A percentile compares a stretch with the other conserved stretches of the same genome.
phyloP scores from a whole-genome alignment of 2,797 vertebrate species.

The Botia kubotai region DNA sequence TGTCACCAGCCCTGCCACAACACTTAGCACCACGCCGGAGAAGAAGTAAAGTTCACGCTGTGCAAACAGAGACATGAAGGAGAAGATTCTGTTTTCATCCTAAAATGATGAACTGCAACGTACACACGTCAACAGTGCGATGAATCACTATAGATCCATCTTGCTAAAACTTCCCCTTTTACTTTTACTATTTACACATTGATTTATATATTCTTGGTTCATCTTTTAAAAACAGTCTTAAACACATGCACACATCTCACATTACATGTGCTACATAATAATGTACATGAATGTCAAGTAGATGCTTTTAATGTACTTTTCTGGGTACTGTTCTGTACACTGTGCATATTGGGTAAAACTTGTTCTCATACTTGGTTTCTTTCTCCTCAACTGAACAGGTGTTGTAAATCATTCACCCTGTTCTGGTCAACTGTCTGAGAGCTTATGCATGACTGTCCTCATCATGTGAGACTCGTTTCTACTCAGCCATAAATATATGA shows the following conservation, averaged over 20 bases:
- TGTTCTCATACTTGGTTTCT: not conserved
- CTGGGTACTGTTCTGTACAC: not conserved
- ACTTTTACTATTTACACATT: slow-evolving; percentile 7
- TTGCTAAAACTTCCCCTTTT: not conserved
- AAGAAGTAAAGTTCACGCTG: slow-evolving; percentile 37
- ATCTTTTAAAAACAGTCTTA: too few relatives aligned
- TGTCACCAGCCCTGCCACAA: slow-evolving; percentile 46
- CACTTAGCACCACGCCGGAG: slow-evolving; percentile 9
- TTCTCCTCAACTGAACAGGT: slow-evolving; percentile 2
- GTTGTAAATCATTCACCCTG: slow-evolving; percentile 25
- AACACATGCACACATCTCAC: too few relatives aligned
- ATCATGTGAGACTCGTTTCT: slow-evolving; percentile 24
- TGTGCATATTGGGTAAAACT: too few relatives aligned
- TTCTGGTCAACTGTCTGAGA: slow-evolving; percentile 22
- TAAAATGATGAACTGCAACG: slow-evolving; percentile 43
- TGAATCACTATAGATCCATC: slow-evolving; percentile 41
- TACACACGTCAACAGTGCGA: slow-evolving; percentile 26
- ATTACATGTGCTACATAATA: not conserved
- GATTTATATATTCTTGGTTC: too few relatives aligned
- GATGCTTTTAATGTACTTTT: not conserved
- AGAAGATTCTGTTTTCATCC: slow-evolving; percentile 25
- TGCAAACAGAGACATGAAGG: slow-evolving; percentile 36
- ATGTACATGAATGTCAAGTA: not conserved
- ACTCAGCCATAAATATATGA: slow-evolving; percentile 21
- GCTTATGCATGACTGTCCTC: slow-evolving; percentile 38